Evolutionary conservation across 2,797 vertebrate species (phyloP).

Genomic region (Poecilia picta): DNA sequence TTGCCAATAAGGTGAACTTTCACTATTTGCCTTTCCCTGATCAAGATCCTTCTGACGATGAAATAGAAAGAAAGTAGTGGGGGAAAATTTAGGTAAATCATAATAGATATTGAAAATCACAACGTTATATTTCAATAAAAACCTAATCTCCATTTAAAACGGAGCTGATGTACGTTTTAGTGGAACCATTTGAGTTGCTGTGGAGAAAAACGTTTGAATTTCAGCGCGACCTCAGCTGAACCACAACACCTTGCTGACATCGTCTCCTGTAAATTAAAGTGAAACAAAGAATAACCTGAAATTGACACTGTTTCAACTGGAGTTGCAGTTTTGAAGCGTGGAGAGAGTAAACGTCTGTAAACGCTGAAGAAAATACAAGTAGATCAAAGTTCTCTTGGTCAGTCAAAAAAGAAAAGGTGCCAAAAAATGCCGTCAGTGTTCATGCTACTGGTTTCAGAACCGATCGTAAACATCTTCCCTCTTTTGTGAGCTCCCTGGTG

Average conservation of each 20-base stretch:
- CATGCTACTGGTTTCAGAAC: conserved; percentile 96
- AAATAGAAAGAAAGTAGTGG: not conserved
- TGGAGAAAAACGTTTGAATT: not conserved
- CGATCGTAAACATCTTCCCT: conserved; percentile 93
- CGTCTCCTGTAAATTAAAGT: conserved; percentile 18
- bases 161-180: not conserved
- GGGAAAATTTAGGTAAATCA: not conserved
- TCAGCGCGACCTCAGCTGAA: not conserved
- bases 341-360: conserved; percentile 59
- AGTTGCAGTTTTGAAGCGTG: conserved; percentile 31
- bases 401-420: conserved; percentile 19
- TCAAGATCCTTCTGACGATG: not conserved
- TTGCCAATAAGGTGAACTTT: not conserved
- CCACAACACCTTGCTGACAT: conserved; percentile 9
- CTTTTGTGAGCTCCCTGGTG: conserved; percentile 95
- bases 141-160: not conserved
- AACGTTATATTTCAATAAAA: not conserved
- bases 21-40: not conserved
- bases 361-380: conserved; percentile 48
- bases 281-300: conserved; percentile 17
- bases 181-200: not conserved
- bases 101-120: not conserved
- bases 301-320: not conserved
- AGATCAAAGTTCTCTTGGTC: conserved; percentile 43
- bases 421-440: conserved; percentile 31